phyloP scores from a whole-genome alignment of 2,888 invertebrate species.

The Thymelicus sylvestris region DNA sequence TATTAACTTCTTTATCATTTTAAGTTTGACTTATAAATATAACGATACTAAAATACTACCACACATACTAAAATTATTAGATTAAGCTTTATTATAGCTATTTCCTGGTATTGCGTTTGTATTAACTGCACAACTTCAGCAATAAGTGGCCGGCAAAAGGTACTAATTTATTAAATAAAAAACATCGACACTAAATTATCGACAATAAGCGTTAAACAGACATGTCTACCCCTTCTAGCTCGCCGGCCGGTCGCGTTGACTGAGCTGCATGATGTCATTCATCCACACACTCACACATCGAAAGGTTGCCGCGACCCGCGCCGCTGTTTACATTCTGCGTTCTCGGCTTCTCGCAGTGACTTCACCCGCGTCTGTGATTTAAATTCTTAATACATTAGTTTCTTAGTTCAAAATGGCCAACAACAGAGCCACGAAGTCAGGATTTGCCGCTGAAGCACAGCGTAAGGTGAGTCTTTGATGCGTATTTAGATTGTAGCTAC shows the following conservation, averaged over 20 bases:
- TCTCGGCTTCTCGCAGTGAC: slow-evolving; percentile 63
- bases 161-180: background rate
- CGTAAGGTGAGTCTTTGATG: slow-evolving; percentile 90
- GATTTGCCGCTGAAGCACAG: slow-evolving; percentile 98
- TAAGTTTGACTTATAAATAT: too few relatives aligned
- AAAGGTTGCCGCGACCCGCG: slow-evolving; percentile 64
- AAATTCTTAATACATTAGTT: slow-evolving; percentile 64
- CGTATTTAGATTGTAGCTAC: background rate
- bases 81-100: too few relatives aligned
- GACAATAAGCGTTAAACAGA: background rate
- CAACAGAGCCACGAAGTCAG: slow-evolving; percentile 94
- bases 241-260: slow-evolving; percentile 55
- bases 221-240: slow-evolving; percentile 43
- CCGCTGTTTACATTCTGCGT: slow-evolving; percentile 74
- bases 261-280: slow-evolving; percentile 79
- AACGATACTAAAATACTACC: too few relatives aligned
- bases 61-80: too few relatives aligned
- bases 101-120: too few relatives aligned
- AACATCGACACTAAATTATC: slow-evolving; percentile 33
- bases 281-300: slow-evolving; percentile 78
- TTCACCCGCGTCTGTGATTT: slow-evolving; percentile 78
- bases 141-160: too few relatives aligned
- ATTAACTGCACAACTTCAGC: too few relatives aligned
- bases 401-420: slow-evolving; percentile 87
- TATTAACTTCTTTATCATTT: too few relatives aligned